phyloP scores from a whole-genome alignment of 2,113 vertebrate species.

The Cheirogaleus medius region DNA sequence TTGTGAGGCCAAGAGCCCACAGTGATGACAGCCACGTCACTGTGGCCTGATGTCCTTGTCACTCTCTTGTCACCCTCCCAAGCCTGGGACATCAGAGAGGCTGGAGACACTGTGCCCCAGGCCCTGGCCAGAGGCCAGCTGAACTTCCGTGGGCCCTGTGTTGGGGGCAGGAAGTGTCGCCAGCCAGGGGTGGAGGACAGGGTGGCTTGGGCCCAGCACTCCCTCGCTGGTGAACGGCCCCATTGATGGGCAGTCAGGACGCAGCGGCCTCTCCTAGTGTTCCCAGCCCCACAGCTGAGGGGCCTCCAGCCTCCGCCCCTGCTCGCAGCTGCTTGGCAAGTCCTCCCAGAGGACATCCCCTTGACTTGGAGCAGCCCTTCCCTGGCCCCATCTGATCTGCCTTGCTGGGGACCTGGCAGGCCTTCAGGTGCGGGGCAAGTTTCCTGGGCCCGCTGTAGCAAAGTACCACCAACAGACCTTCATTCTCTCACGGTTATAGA shows the following conservation, averaged over 20 bases:
- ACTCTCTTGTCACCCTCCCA: neutral
- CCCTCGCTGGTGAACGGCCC: neutral
- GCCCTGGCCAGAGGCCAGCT: slow-evolving; percentile 9
- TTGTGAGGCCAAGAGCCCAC: neutral
- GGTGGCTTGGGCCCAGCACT: neutral
- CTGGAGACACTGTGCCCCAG: accelerated
- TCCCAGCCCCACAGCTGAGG: accelerated
- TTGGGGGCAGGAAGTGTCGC: neutral
- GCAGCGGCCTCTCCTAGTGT: neutral
- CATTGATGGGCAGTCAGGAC: slow-evolving; percentile 3
- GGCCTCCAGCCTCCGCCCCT: neutral
- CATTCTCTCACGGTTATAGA: neutral
- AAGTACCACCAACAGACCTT: accelerated
- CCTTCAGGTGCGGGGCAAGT: accelerated
- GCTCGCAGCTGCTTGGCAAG: neutral
- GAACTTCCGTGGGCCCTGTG: neutral
- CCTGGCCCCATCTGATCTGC: accelerated
- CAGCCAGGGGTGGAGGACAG: neutral
- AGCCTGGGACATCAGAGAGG: neutral
- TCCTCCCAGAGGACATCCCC: accelerated
- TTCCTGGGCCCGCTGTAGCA: accelerated
- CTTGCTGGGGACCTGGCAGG: accelerated
- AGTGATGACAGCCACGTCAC: neutral
- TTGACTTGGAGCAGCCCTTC: accelerated
- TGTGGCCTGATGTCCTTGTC: neutral